Evolutionary conservation across 2,113 vertebrate genomes (phyloP).

Genomic region (Pongo abelii): DNA sequence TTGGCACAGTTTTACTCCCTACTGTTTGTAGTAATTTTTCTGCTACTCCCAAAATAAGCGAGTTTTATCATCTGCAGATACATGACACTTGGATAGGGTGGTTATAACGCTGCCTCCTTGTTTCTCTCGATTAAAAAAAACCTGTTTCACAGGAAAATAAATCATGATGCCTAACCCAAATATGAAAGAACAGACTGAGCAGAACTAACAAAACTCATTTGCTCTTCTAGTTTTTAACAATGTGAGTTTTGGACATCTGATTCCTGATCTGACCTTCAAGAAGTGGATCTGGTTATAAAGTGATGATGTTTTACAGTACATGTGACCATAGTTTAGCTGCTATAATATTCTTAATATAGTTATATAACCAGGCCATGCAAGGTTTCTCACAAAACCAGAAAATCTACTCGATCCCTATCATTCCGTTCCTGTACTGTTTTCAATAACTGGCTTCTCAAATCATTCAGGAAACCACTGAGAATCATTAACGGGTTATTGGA

Average conservation of each 20-base stretch:
- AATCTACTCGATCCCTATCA: background rate
- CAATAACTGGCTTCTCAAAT: slow-evolving; percentile 26
- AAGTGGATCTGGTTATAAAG: background rate
- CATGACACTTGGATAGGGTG: slow-evolving; percentile 12
- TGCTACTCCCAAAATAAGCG: slow-evolving; percentile 48
- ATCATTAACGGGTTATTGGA: background rate
- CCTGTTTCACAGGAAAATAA: slow-evolving; percentile 45
- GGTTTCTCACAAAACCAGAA: background rate
- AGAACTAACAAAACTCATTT: slow-evolving; percentile 33
- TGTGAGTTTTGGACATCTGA: background rate
- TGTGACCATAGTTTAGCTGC: background rate
- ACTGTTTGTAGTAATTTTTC: slow-evolving; percentile 60
- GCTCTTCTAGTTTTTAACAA: slow-evolving; percentile 33
- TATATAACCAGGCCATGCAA: background rate
- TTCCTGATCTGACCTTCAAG: background rate
- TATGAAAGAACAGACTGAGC: background rate
- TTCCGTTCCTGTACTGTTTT: background rate
- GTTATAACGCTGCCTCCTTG: slow-evolving; percentile 20
- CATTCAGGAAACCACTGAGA: background rate
- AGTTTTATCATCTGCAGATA: slow-evolving; percentile 52
- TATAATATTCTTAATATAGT: background rate
- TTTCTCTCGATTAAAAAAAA: slow-evolving; percentile 41
- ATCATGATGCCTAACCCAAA: slow-evolving; percentile 46
- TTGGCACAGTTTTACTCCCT: slow-evolving; percentile 61
- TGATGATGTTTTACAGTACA: background rate